phyloP scores from a whole-genome alignment of 2,113 vertebrate genomes.

The Bungarus multicinctus region DNA sequence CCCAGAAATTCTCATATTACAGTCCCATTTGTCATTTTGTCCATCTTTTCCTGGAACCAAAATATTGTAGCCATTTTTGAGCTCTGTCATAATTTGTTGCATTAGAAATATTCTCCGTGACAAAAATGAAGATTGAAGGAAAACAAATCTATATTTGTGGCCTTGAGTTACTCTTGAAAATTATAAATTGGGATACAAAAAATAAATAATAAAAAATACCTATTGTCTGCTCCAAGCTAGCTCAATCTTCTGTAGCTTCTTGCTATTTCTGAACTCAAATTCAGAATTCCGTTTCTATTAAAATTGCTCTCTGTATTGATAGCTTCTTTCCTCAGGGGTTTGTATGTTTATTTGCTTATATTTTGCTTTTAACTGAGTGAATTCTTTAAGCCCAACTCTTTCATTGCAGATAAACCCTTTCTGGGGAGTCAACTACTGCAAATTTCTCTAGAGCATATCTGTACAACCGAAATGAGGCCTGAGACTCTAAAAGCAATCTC shows the following conservation, averaged over 20 bases:
- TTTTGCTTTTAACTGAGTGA: neutral
- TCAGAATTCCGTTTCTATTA: neutral
- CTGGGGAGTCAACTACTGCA: neutral
- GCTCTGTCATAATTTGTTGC: neutral
- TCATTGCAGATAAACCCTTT: neutral
- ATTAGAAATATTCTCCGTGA: neutral
- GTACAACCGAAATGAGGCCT: neutral
- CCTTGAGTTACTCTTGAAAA: neutral
- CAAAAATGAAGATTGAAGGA: neutral
- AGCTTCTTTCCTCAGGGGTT: neutral
- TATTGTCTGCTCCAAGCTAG: neutral
- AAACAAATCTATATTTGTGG: neutral
- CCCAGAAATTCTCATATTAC: neutral
- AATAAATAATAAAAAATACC: neutral
- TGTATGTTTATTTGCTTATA: neutral
- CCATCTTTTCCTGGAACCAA: neutral
- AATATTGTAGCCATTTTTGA: neutral
- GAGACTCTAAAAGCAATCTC: neutral
- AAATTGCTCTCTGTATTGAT: neutral
- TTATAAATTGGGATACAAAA: neutral
- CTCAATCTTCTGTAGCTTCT: neutral
- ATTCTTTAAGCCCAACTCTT: neutral
- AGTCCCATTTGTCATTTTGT: neutral
- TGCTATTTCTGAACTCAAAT: neutral
- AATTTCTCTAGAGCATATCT: neutral